Evolutionary conservation across 2,888 invertebrate genomes (phyloP).

Genomic region (Alentia gelatinosa): DNA sequence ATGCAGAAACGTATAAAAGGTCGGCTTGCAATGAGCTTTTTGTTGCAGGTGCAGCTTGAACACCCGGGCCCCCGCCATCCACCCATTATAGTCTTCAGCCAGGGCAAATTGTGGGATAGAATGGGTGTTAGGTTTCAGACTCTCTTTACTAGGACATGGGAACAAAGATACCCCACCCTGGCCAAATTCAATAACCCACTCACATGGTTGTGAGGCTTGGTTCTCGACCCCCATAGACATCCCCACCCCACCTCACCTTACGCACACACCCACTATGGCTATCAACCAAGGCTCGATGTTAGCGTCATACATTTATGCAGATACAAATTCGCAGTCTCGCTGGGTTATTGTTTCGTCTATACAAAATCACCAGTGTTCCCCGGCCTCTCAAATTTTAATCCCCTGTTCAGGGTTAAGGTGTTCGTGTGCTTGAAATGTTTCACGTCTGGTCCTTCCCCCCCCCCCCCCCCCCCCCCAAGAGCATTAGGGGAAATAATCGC

Average conservation of each 20-base stretch:
- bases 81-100: not conserved
- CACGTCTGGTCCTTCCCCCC: not conserved
- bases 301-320: not conserved
- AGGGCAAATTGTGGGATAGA: not conserved
- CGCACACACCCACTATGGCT: too few relatives aligned
- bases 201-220: not conserved
- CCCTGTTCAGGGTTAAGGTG: not conserved
- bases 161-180: slow-evolving; percentile 5
- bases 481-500: not conserved
- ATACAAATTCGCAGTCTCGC: not conserved
- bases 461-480: not conserved
- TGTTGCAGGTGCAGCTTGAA: slow-evolving; percentile 13
- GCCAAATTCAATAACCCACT: slow-evolving; percentile 3
- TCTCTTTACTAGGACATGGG: not conserved
- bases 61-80: not conserved
- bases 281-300: not conserved
- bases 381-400: not conserved
- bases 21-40: not conserved
- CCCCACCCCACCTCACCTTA: too few relatives aligned
- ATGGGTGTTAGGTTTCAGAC: slow-evolving; percentile 13
- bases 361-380: not conserved
- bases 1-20: not conserved
- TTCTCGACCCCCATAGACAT: not conserved
- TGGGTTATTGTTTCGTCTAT: not conserved
- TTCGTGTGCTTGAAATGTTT: not conserved